Conservation (phyloP, 1,140 invertebrate genomes). For the Achatina immaculata region DNA sequence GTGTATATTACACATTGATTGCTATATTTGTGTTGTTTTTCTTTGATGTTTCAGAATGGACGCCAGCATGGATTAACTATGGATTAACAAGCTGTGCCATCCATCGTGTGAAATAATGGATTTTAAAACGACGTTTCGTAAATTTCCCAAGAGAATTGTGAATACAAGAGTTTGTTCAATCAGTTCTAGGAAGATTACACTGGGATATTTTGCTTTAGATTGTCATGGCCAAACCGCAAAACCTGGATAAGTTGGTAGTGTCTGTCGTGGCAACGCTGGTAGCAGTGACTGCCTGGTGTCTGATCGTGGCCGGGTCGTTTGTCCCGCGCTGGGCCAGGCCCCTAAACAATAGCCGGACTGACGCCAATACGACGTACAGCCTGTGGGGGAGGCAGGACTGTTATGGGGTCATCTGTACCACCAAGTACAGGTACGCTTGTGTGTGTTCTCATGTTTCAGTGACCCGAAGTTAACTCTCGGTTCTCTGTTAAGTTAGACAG, state of each 20-base stretch:
- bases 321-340: conserved; percentile 36
- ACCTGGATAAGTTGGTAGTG: conserved; percentile 35
- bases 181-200: not conserved
- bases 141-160: not conserved
- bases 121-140: not conserved
- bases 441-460: no score
- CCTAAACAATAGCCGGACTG: not conserved
- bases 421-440: conserved; percentile 20
- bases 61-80: not conserved
- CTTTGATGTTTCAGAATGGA: not conserved
- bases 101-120: conserved; percentile 6
- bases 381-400: conserved; percentile 37
- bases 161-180: not conserved
- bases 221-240: conserved; percentile 34
- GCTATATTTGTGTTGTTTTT: not conserved
- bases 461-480: no score
- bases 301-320: conserved; percentile 35
- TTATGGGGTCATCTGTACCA: conserved; percentile 32
- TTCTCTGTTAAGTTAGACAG: no score
- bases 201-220: not conserved
- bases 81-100: not conserved
- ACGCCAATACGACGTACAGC: conserved; percentile 26
- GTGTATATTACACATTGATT: no score
- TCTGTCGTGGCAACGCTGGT: conserved; percentile 26
- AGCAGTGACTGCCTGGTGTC: conserved; percentile 12